A percentile compares a stretch with the other conserved stretches of the same genome.
phyloP scores from a whole-genome alignment of 2,888 invertebrate species.

The Oasisia sp. region DNA sequence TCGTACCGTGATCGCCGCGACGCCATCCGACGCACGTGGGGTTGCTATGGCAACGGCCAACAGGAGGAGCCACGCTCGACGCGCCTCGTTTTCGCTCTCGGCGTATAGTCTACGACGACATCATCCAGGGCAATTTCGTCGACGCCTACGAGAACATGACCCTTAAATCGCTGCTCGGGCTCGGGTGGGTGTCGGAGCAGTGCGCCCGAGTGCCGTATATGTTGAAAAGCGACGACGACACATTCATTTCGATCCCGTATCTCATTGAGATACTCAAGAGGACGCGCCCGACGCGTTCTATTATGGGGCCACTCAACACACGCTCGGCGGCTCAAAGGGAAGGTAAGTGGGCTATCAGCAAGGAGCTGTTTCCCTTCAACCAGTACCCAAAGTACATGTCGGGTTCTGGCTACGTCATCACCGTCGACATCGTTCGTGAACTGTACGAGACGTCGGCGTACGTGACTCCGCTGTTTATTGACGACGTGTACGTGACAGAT shows the following conservation, averaged over 20 bases:
- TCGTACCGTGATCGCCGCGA: slow-evolving; percentile 70
- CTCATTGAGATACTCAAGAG: slow-evolving; percentile 29
- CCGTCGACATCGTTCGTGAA: slow-evolving; percentile 36
- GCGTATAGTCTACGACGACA: slow-evolving; percentile 33
- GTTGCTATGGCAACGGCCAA: slow-evolving; percentile 29
- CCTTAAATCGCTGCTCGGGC: slow-evolving; percentile 43
- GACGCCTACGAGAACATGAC: slow-evolving; percentile 44
- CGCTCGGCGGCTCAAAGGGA: slow-evolving; percentile 34
- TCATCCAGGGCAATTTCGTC: slow-evolving; percentile 41
- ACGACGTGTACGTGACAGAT: slow-evolving; percentile 48
- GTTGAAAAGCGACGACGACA: slow-evolving; percentile 46
- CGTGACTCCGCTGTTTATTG: slow-evolving; percentile 42
- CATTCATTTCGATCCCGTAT: slow-evolving; percentile 42
- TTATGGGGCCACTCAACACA: slow-evolving; percentile 41
- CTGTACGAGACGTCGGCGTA: slow-evolving; percentile 39
- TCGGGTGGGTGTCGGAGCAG: slow-evolving; percentile 40
- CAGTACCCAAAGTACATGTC: slow-evolving; percentile 42
- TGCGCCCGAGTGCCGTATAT: slow-evolving; percentile 39
- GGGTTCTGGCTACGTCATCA: slow-evolving; percentile 42
- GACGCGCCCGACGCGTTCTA: slow-evolving; percentile 30
- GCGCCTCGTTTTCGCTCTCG: slow-evolving; percentile 39
- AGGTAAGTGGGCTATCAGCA: slow-evolving; percentile 39
- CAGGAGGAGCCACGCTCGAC: background rate
- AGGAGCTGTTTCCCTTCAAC: slow-evolving; percentile 39
- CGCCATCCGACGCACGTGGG: slow-evolving; percentile 57